Evolutionary conservation across 2,888 invertebrate genomes (phyloP), one percentile per base, ranked within the genome.

Genomic region (Zaprionus bogoriensis): DNA sequence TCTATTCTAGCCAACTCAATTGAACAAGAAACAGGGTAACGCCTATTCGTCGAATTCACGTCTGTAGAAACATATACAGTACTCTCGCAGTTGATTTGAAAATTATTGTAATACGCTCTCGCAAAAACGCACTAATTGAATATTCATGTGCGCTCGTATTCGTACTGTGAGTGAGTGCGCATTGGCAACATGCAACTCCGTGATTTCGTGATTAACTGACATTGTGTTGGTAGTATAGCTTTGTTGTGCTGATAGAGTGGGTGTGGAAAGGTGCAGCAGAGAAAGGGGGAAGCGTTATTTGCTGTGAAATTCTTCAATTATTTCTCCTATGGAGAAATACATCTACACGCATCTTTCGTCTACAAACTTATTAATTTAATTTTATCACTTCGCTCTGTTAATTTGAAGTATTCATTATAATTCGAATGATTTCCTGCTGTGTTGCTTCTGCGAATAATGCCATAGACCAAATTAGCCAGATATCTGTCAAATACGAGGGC

Each of bases 301-400:
- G 74, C 77, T 76, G 76, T 74, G 76, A 76, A 77, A 74, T 74
- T 76, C 67, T 76, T 77, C 70, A 71, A 74, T 72, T 74, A 55
- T 60, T 63, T 75, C 69, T 61, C 50, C 48, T 54, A 36, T 57
- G n/a, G 22, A 23, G 20, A 20, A 22, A 51, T 46, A 45, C 44
- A 27, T 46, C 51, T 65, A 73, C 80, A 80, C 84, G 80, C 84
- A 81, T 12, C 42, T 23, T 44, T 22, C 41, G 48, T 48, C 65
- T 51, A 61, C 44, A 36, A 57, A 44, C 71, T 64, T 60, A 67
- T 73, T 74, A 67, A 53, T 68, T 79, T 76, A 74, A 73, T 79
- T 74, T 79, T 75, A 71, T 73, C 67, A 73, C 77, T 82, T 77
- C 74, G 69, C 70, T 71, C 74, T 77, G 68, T 62, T 67, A 72